Conservation (phyloP, 2,113 vertebrate genomes). For the Cnemophilus loriae region DNA sequence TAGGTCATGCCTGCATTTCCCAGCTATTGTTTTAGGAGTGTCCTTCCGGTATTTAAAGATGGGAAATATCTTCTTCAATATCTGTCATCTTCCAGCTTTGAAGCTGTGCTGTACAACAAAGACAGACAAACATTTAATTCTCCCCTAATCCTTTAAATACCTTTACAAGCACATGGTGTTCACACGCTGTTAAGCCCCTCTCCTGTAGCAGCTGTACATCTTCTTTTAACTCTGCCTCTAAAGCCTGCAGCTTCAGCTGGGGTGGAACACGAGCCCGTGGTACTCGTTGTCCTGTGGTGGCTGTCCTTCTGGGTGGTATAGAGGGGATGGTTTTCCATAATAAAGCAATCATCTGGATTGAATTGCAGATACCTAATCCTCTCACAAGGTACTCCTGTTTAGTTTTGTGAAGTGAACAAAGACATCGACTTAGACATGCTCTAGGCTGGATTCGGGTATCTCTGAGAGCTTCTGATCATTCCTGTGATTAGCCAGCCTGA, state of each 20-base stretch:
- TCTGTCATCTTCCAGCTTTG: conserved; percentile 15
- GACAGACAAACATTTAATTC: conserved; percentile 50
- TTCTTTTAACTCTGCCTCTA: conserved; percentile 37
- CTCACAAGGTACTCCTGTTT: conserved; percentile 39
- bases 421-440: conserved; percentile 24
- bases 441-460: not conserved
- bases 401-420: conserved; percentile 64
- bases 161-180: not conserved
- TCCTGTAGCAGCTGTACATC: conserved; percentile 24
- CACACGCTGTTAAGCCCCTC: not conserved
- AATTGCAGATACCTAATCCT: conserved; percentile 67
- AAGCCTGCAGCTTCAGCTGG: not conserved
- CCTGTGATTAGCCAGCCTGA: conserved; percentile 12
- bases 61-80: conserved; percentile 31
- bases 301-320: conserved; percentile 44
- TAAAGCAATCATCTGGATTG: conserved; percentile 58
- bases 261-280: not conserved
- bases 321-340: conserved; percentile 54
- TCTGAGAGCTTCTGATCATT: conserved; percentile 33
- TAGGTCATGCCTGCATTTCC: not conserved
- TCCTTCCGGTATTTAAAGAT: conserved; percentile 22
- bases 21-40: conserved; percentile 26
- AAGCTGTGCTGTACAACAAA: conserved; percentile 39
- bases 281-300: not conserved
- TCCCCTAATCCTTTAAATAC: conserved; percentile 50